phyloP scores from a whole-genome alignment of 1,140 invertebrate genomes.

The Psilanteris sp. region DNA sequence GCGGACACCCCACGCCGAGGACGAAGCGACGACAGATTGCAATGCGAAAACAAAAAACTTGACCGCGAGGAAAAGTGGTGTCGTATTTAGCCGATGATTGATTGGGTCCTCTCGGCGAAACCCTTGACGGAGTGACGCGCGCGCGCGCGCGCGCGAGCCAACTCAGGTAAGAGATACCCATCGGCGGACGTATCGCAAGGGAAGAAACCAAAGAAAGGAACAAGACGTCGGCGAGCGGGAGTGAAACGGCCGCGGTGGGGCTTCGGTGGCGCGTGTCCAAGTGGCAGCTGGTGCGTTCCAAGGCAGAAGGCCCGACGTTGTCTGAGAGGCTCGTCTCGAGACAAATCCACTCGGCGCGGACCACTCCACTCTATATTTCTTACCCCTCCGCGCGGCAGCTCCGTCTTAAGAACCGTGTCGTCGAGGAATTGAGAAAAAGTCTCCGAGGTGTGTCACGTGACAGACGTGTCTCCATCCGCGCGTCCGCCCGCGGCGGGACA shows the following conservation, averaged over 20 bases:
- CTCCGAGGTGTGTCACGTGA: too few relatives aligned
- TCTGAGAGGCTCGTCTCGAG: conserved; percentile 65
- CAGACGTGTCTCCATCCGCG: too few relatives aligned
- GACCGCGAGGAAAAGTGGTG: conserved; percentile 10
- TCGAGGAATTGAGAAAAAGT: conserved; percentile 15
- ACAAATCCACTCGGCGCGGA: conserved; percentile 60
- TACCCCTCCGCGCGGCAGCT: conserved; percentile 19
- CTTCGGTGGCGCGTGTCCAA: conserved; percentile 75
- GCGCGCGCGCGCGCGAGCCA: not conserved
- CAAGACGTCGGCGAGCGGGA: conserved; percentile 2
- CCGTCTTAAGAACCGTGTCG: conserved; percentile 19
- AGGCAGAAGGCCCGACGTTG: conserved; percentile 60
- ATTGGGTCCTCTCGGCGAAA: conserved; percentile 23
- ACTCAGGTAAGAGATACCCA: conserved; percentile 15
- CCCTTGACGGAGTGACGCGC: conserved; percentile 9
- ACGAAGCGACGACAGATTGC: too few relatives aligned
- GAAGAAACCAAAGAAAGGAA: conserved; percentile 57
- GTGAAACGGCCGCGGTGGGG: conserved; percentile 28
- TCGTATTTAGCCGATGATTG: conserved; percentile 23
- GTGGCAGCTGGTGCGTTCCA: conserved; percentile 71
- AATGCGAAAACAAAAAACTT: too few relatives aligned
- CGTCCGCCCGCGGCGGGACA: too few relatives aligned
- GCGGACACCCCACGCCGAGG: too few relatives aligned
- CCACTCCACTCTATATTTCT: conserved; percentile 51
- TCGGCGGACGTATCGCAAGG: conserved; percentile 20